Base-by-base conservation (phyloP, 2,797 vertebrate genomes). In the Micropoecilia bifurca region DNA sequence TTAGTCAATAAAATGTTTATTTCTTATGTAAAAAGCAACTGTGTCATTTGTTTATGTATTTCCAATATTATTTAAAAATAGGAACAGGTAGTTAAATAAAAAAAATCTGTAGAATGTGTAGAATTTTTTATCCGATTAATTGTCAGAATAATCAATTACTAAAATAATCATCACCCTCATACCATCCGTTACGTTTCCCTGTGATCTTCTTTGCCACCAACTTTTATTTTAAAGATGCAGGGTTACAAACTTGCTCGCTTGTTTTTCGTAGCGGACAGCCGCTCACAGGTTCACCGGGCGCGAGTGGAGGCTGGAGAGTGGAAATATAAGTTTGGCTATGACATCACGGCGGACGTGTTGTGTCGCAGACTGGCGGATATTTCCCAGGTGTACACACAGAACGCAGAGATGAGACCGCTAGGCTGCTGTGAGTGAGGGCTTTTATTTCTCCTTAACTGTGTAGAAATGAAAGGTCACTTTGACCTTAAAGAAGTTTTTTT, bases 321-420 rank as follows among this genome's bases (percentile, higher is more conserved):
- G 95, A 96, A 96, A 83, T 96, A 96, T 74, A 96, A 96, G 92
- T 96, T 94, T 25, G 96, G 95, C 18, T 96, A 96, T 13, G 95
- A 96, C 87, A 95, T 96, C 91, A 93, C 74, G 0, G 94, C 93
- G 0, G 96, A 96, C 71, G 89, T 91, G 89, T 85, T 96, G 92
- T 96, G 95, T 79, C 95, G 95, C 25, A 89, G 95, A 46, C 45
- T 96, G 87, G 96, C 96, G 0, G 95, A 96, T 55, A 95, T 96
- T 87, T 96, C 95, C 0, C 96, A 96, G 92, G 95, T 96, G 43
- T 96, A 96, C 93, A 96, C 96, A 0, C 96, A 96, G 50, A 96
- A 96, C 0, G 96, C 96, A 0, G 96, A 96, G 83, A 96, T 96
- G 96, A 95, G 96, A 74, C 96, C 96, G 4, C 91, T 96, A 6